Base-by-base conservation (phyloP, 2,113 vertebrate genomes). In the Chiloscyllium plagiosum region DNA sequence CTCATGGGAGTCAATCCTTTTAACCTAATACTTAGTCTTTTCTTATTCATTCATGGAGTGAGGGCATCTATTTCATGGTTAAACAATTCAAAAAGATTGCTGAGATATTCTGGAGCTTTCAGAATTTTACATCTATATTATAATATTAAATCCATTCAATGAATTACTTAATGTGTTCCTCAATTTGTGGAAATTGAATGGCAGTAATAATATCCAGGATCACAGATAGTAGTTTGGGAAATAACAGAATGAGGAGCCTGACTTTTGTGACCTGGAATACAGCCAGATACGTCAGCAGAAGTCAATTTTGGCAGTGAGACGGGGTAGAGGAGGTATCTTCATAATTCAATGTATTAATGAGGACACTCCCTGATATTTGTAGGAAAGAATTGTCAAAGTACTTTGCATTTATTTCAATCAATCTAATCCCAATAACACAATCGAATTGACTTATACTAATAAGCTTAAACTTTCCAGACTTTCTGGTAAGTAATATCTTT, bases 391-490 rank as follows among this genome's bases (percentile, higher is more conserved):
- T 12, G 20, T 89, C 86, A 50, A 70, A 95, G 68, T 70, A 95
- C 24, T 94, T 94, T 26, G 70, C 24, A 70, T 95, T 95, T 95
- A 95, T 95, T 95, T 42, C 93, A 95, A 95, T 69, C 66, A 50
- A 72, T 72, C 50, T 69, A 72, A 95, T 50, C 65, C 93, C 15
- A 69, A 70, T 70, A 50, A 70, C 6, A 70, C 69, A 95, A 70
- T 95, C 72, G 69, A 95, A 50, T 50, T 95, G 20, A 4, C 65
- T 92, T 56, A 92, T 37, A 65, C 56, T 65, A 66, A 92, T 92
- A 65, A 33, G 89, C 19, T 65, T 92, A 92, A 92, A 92, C 6
- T 92, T 92, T 12, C 89, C 89, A 65, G 56, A 37, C 89, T 66
- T n/a, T 92, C 37, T n/a, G 56, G 56, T 56, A 15, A 56, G n/a